Evolutionary conservation across 2,888 invertebrate species (phyloP).

Genomic region (Halictus quadricinctus): DNA sequence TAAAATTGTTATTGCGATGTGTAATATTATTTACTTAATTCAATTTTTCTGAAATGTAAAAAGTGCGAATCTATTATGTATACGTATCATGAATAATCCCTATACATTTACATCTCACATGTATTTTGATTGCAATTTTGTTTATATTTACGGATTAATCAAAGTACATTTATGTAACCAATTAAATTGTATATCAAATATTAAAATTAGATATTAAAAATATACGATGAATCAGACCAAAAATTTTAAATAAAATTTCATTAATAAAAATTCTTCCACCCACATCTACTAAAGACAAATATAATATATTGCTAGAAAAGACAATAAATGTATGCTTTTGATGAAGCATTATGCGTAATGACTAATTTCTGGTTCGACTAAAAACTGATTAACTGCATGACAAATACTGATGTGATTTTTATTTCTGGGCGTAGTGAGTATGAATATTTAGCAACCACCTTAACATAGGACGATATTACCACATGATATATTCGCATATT

Average conservation of each 20-base stretch:
- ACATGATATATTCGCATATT: background rate
- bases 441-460: background rate
- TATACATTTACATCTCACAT: background rate
- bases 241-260: background rate
- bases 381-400: background rate
- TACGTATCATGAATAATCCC: background rate
- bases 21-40: background rate
- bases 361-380: background rate
- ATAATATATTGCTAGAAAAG: background rate
- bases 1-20: background rate
- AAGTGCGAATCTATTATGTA: background rate
- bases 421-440: background rate
- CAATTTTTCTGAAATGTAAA: background rate
- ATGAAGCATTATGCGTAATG: background rate
- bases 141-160: background rate
- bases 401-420: background rate
- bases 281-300: background rate
- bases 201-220: background rate
- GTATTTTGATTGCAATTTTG: too few relatives aligned
- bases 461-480: background rate
- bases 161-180: background rate
- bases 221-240: background rate
- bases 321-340: background rate
- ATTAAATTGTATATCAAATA: background rate
- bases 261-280: background rate